A percentile compares a stretch with the other conserved stretches of the same genome.
phyloP scores from a whole-genome alignment of 2,113 vertebrate species.

The Siniperca knerii region DNA sequence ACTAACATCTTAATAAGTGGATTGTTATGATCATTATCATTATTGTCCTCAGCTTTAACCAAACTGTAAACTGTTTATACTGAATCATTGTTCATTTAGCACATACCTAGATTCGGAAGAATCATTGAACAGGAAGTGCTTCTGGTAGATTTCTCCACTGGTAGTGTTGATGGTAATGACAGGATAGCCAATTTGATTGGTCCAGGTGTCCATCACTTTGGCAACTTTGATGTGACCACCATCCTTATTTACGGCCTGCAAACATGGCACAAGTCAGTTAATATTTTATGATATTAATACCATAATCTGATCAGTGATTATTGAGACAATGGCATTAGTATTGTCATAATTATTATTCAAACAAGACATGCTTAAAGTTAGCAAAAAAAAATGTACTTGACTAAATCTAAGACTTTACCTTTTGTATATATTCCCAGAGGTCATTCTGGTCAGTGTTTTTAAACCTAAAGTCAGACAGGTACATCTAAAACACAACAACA shows the following conservation, averaged over 20 bases:
- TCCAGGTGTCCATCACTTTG: conserved; percentile 90
- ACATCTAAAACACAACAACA: conserved; percentile 65
- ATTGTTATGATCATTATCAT: neutral
- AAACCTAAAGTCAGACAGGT: conserved; percentile 64
- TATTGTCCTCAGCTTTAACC: neutral
- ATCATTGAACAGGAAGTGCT: conserved; percentile 89
- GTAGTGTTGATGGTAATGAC: conserved; percentile 87
- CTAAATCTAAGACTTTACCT: conserved; percentile 55
- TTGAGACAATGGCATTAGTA: neutral
- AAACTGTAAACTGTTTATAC: neutral
- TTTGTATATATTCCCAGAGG: conserved; percentile 78
- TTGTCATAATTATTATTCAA: neutral
- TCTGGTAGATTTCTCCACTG: conserved; percentile 80
- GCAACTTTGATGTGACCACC: neutral
- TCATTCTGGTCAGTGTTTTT: conserved; percentile 63
- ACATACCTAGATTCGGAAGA: conserved; percentile 64
- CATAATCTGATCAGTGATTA: neutral
- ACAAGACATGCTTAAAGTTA: neutral
- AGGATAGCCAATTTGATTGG: conserved; percentile 90
- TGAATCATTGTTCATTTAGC: neutral
- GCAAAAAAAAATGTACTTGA: neutral
- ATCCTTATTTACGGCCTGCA: conserved; percentile 43
- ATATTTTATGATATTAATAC: neutral
- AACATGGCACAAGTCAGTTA: neutral
- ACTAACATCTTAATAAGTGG: neutral